Evolutionary conservation across 2,113 vertebrate species (phyloP), one percentile per base, ranked within the genome.

Genomic region (Ancistrus triradiatus): DNA sequence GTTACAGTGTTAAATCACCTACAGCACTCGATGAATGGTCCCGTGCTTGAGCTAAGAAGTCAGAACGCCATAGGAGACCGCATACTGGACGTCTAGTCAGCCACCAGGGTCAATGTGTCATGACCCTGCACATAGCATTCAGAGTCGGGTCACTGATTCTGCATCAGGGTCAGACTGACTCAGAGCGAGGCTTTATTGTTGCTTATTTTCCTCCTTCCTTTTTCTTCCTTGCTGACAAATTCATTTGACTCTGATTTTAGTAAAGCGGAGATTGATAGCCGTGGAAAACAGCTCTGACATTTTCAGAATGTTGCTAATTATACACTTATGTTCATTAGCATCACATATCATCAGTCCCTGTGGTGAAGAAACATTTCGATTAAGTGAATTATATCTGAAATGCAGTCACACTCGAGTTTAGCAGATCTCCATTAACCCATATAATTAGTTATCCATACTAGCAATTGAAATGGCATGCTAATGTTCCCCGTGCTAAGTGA

Each of bases 401-500:
- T 52, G 46, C 25, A 68, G 63, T 62, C 74, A 76, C 62, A 73
- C 61, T 79, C 72, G n/a, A n/a, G n/a, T n/a, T n/a, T n/a, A n/a
- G 76, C 76, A 76, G 72, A 86, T 81, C 81, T 79, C 82, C 86
- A 85, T 88, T 88, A 88, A 85, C 81, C 85, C 75, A 72, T 78
- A 83, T 84, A 81, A 86, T 84, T 84, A 85, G 76, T 71, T 62
- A 56, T 67, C 66, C 75, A 69, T 38, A 61, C 24, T 69, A 64
- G 69, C 37, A 48, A 68, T 58, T 40, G 73, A 68, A n/a, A n/a
- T n/a, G n/a, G n/a, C n/a, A 63, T 63, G 78, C 75, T 76, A 77
- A 84, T 83, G 83, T 82, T 69, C 73, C 78, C 73, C 75, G 76
- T 77, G 79, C 74, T 85, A 82, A 85, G 82, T 85, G 82, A 80